These are phyloP conservation scores for Solen grandis DNA, from an alignment of 1,140 invertebrate species.

Conservation along the genomic window DNA sequence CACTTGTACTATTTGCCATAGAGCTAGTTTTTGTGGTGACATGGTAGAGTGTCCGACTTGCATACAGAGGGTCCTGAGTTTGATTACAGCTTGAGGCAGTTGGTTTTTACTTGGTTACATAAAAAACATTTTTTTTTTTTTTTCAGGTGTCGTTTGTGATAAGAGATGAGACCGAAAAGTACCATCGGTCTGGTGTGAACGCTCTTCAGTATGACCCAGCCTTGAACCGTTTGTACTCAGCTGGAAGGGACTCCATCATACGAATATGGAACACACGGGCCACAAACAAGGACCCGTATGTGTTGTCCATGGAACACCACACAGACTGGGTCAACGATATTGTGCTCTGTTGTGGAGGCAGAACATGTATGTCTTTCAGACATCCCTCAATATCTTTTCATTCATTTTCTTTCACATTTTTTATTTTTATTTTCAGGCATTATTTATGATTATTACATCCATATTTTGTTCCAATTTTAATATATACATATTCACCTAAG, in stretches of 20 bases:
- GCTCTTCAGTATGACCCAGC: slow-evolving; percentile 95
- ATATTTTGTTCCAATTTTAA: slow-evolving; percentile 61
- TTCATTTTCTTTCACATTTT: too few species aligned
- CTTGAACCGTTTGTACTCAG: slow-evolving; percentile 95
- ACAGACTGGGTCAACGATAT: slow-evolving; percentile 99
- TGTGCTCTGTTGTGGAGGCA: slow-evolving; percentile 96
- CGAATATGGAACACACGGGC: slow-evolving; percentile 92
- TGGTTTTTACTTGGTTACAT: too few species aligned
- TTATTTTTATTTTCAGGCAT: too few species aligned
- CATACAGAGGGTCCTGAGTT: too few species aligned
- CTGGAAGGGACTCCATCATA: slow-evolving; percentile 98
- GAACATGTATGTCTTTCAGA: slow-evolving; percentile 87
- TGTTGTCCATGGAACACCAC: slow-evolving; percentile 95
- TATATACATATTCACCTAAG: too few species aligned
- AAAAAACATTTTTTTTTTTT: slow-evolving; percentile 22
- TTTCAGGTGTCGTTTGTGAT: slow-evolving; percentile 97
- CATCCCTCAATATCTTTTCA: background rate
- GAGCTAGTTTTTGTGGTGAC: too few species aligned
- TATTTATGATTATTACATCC: background rate
- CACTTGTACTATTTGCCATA: too few species aligned
- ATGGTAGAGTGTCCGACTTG: too few species aligned
- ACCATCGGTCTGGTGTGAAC: slow-evolving; percentile 97
- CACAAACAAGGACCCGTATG: slow-evolving; percentile 88
- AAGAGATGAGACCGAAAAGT: slow-evolving; percentile 95
- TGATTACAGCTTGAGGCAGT: too few species aligned